Conservation (phyloP, 2,888 invertebrate genomes). For the Ctenicera cuprea region DNA sequence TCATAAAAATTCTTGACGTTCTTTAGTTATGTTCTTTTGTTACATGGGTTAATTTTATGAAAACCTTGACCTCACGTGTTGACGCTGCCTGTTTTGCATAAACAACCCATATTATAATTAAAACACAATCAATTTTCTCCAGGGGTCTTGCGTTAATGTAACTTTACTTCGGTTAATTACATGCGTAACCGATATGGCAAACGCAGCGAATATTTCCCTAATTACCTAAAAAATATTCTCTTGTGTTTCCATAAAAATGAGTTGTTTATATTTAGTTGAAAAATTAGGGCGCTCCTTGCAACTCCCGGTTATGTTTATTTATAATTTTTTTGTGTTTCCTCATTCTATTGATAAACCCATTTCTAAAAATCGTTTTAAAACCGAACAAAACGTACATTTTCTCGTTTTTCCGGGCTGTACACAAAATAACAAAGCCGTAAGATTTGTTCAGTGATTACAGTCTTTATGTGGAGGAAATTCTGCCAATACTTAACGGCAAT, state of each 20-base stretch:
- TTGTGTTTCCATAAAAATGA: background rate
- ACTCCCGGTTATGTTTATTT: no score
- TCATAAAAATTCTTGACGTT: background rate
- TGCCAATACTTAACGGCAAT: constrained; percentile 10
- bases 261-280: background rate
- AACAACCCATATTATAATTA: constrained; percentile 40
- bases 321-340: no score
- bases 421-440: background rate
- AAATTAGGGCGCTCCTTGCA: background rate
- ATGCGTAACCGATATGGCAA: constrained; percentile 34
- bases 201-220: constrained; percentile 10
- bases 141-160: constrained; percentile 33
- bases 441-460: background rate
- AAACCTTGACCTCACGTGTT: constrained; percentile 43
- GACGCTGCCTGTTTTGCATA: constrained; percentile 32
- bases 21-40: constrained; percentile 16
- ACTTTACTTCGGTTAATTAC: constrained; percentile 21
- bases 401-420: background rate
- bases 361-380: no score
- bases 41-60: constrained; percentile 29
- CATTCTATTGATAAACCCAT: no score
- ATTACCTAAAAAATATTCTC: constrained; percentile 16
- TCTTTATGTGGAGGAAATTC: background rate
- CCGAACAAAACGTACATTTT: background rate
- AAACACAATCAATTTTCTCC: constrained; percentile 42